Base-by-base conservation (phyloP, 2,888 invertebrate species). In the Melolontha melolontha region DNA sequence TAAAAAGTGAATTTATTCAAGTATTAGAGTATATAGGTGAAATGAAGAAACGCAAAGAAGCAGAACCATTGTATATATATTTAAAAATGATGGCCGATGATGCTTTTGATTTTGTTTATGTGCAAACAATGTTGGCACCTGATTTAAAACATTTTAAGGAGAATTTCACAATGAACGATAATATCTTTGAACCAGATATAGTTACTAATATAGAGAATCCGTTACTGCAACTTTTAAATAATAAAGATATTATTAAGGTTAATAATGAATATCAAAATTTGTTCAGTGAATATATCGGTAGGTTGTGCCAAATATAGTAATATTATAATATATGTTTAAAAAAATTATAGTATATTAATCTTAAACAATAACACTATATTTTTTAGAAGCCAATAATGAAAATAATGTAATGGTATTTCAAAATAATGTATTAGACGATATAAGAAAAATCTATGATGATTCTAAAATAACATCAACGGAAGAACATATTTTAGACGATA, bases 31-130 rank as follows among this genome's bases (percentile, higher is more conserved):
- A 80, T n/a, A 71, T 78, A 34, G 49, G 73, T 7, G 68, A 72
- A 47, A 73, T 79, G 72, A 71, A 72, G 54, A 29, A 52, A 5
- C 64, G 68, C 50, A 57, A 70, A 5, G 71, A 76, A 34, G 55
- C 73, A 6, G 78, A 81, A 44, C 70, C 75, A 1, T 62, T 77
- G 0, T 79, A 75, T 55, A 75, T 79, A 54, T 79, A 76, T 69
- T 71, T 72, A n/a, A 79, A 79, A 72, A 72, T 78, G 69, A 73
- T 75, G 64, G 49, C 72, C 0, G 77, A 78, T 62, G 66, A 75
- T 50, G 80, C 77, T 5, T 81, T 81, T 64, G 39, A 73, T 5
- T 81, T 75, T 68, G 76, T 77, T 5, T 75, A 73, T 6, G 67
- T 69, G 42, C 69, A 73, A 41, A 34, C 34, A 10, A 22, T 59